Evolutionary conservation across 1,140 invertebrate species (phyloP).

Genomic region (Trachelipus rathkii): DNA sequence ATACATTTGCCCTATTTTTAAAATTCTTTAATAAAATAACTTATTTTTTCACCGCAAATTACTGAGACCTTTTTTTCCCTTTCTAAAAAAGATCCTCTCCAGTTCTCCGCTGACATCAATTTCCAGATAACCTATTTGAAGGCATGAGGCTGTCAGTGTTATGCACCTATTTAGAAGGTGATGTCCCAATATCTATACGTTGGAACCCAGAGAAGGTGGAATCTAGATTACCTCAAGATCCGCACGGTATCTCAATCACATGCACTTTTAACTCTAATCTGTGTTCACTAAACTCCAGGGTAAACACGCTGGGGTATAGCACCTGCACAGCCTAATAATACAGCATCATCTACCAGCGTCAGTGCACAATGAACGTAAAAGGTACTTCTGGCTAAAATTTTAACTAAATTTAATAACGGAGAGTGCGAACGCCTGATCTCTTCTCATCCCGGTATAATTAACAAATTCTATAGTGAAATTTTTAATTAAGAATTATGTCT

Average conservation of each 20-base stretch:
- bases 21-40: too few relatives aligned
- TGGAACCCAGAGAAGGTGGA: conserved; percentile 82
- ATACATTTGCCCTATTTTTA: too few relatives aligned
- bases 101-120: conserved; percentile 74
- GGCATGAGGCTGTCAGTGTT: conserved; percentile 82
- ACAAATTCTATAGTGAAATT: too few relatives aligned
- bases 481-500: too few relatives aligned
- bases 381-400: too few relatives aligned
- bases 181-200: conserved; percentile 79
- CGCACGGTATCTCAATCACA: conserved; percentile 63
- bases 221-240: conserved; percentile 59
- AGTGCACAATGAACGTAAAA: conserved; percentile 23
- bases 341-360: conserved; percentile 43
- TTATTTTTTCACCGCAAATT: too few relatives aligned
- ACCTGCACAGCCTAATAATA: conserved; percentile 82
- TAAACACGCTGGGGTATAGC: conserved; percentile 77
- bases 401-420: too few relatives aligned
- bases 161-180: conserved; percentile 82
- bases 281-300: conserved; percentile 74
- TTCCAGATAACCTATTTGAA: conserved; percentile 77
- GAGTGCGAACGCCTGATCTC: too few relatives aligned
- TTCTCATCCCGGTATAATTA: too few relatives aligned
- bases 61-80: too few relatives aligned
- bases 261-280: conserved; percentile 69
- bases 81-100: conserved; percentile 63